Base-by-base conservation (phyloP, 2,113 vertebrate genomes). In the Riparia riparia region DNA sequence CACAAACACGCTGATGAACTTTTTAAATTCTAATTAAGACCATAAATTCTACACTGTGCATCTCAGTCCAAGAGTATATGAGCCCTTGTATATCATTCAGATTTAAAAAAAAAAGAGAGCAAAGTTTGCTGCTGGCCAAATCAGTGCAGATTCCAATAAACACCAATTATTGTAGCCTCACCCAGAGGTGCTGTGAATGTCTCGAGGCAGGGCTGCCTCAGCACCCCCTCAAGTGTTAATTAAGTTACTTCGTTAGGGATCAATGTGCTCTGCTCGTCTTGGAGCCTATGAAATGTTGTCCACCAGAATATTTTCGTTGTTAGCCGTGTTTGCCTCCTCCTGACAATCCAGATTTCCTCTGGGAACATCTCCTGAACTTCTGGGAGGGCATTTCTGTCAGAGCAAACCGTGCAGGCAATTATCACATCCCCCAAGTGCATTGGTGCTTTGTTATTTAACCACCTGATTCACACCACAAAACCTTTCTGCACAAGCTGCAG, bases 101-200 rank as follows among this genome's bases (percentile, higher is more conserved):
- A 71, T 95, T 2, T 19, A 61, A 87, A 83, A 85, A 57, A 34
- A 81, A 92, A 61, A 85, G 44, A 47, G 37, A 61, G n/a, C 71
- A 85, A 87, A 89, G 68, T 89, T 97, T 96, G 94, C 96, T 98
- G 95, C 95, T 96, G 92, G 91, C 95, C 94, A 98, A 93, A 98
- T 97, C 84, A 89, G 86, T 97, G 92, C 96, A 87, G 95, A 95
- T 97, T 97, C 97, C 97, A 96, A 92, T 98, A 97, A 98, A 97
- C 96, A 95, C 94, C 44, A 81, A n/a, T 83, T 93, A 73, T 68
- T 95, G 93, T 39, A 91, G 95, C 56, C 93, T 96, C 92, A 79
- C 93, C 94, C 51, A 47, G 91, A 96, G 97, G 97, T 97, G 96
- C 97, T 88, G 22, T 69, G 97, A 94, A 78, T 97, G 96, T 87